These are phyloP conservation scores for Drepana arcuata DNA, from an alignment of 1,140 invertebrate species.

Conservation along the genomic window DNA sequence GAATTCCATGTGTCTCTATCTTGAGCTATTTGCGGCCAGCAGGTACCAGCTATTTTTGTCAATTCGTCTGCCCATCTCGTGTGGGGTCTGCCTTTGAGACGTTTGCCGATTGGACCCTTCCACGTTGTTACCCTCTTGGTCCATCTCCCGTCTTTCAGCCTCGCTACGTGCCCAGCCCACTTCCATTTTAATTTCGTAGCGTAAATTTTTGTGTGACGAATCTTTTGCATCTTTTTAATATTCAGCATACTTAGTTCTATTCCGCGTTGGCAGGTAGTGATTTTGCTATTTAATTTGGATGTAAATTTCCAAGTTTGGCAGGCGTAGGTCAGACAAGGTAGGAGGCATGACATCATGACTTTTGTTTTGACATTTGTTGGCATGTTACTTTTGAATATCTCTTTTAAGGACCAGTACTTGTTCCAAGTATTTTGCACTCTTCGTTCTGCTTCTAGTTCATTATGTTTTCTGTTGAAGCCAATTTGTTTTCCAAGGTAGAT, in stretches of 20 bases:
- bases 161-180: not conserved
- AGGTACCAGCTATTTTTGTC: not conserved
- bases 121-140: not conserved
- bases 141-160: not conserved
- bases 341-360: not conserved
- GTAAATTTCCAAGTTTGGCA: slow-evolving; percentile 3
- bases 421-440: not conserved
- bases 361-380: not conserved
- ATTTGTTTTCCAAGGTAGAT: not conserved
- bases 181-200: not conserved
- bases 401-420: not conserved
- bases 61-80: not conserved
- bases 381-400: not conserved
- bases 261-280: slow-evolving; percentile 1
- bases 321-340: slow-evolving; percentile 1
- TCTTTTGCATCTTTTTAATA: slow-evolving; percentile 3
- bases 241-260: slow-evolving; percentile 1
- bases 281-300: not conserved
- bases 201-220: not conserved
- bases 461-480: not conserved
- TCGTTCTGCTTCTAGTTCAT: not conserved
- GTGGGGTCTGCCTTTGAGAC: not conserved
- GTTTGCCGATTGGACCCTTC: not conserved
- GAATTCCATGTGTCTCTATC: not conserved
- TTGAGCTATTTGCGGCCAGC: not conserved